Base-by-base conservation (phyloP, 2,113 vertebrate species). In the Forbesichthys agassizii region DNA sequence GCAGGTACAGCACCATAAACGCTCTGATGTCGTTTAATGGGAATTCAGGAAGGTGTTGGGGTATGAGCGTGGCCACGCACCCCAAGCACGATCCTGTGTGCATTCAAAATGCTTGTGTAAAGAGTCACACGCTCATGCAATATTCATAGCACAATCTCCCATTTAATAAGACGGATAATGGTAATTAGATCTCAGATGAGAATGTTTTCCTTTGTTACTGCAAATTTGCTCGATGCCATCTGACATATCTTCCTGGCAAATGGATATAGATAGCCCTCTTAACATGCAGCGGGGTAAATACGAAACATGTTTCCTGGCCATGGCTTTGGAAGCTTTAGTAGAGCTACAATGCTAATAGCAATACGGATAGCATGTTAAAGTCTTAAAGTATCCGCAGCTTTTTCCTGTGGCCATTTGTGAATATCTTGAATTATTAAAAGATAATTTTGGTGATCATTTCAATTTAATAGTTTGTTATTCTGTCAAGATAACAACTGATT, bases 151-250 rank as follows among this genome's bases (percentile, higher is more conserved):
- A 3, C 82, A 78, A 71, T 78, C 71, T 80, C 48, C 58, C 49
- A 63, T 87, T 85, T 87, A 90, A 89, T 82, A 83, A 86, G 81
- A 75, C 72, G 33, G 76, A 84, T 87, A 84, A 87, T 81, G 55
- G 66, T 78, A 83, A 87, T 86, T 79, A 83, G 73, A 79, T 75
- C 69, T 62, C 53, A 70, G 77, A 78, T 77, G 80, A 84, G 56
- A 60, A 77, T 70, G 75, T 82, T 91, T 84, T 81, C 64, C 74
- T 76, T 81, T 82, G 64, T 75, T 77, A 14, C 68, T 64, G 33
- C 53, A 71, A 73, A 81, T 88, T 79, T 81, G 52, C 68, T 83
- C 73, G 69, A 42, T 79, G 73, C 75, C 79, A 61, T 73, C 66
- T 75, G 78, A 84, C 78, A 68, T 72, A 62, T 79, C 55, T 64